Conservation (phyloP, 2,113 vertebrate species). For the Atherinomorus stipes region DNA sequence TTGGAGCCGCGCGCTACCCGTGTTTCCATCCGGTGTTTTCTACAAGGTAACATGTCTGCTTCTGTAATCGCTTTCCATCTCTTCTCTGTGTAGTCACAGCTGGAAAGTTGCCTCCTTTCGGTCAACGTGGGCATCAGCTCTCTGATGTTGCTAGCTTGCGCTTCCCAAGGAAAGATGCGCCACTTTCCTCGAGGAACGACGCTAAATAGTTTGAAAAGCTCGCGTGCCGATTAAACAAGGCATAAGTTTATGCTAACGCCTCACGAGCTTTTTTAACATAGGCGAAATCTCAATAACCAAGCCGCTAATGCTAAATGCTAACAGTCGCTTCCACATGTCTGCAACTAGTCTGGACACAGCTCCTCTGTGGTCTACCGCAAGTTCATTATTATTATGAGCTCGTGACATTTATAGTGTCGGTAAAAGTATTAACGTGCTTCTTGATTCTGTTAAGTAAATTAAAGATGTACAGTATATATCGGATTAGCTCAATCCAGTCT, state of each 20-base stretch:
- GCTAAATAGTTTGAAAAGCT: background rate
- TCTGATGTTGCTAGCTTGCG: constrained; percentile 39
- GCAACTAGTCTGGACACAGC: background rate
- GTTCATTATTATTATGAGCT: background rate
- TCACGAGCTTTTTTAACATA: background rate
- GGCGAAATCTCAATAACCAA: background rate
- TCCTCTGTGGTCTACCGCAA: background rate
- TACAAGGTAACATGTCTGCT: constrained; percentile 20
- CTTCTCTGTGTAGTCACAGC: constrained; percentile 3
- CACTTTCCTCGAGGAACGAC: background rate
- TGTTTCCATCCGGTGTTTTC: background rate
- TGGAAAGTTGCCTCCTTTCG: constrained; percentile 53
- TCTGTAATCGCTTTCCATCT: background rate
- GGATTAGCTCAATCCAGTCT: background rate
- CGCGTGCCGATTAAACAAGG: accelerated
- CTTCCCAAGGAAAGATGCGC: background rate
- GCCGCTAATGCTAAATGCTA: constrained; percentile 74
- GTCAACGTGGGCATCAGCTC: constrained; percentile 69
- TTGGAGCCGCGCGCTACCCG: constrained; percentile 22
- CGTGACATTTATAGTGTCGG: background rate
- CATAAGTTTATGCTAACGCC: background rate
- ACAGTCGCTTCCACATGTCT: constrained; percentile 59
- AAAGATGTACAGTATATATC: no score
- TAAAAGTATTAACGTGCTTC: background rate
- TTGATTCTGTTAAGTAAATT: background rate